Evolutionary conservation across 2,797 vertebrate genomes (phyloP).

Genomic region (Knipowitschia caucasica): DNA sequence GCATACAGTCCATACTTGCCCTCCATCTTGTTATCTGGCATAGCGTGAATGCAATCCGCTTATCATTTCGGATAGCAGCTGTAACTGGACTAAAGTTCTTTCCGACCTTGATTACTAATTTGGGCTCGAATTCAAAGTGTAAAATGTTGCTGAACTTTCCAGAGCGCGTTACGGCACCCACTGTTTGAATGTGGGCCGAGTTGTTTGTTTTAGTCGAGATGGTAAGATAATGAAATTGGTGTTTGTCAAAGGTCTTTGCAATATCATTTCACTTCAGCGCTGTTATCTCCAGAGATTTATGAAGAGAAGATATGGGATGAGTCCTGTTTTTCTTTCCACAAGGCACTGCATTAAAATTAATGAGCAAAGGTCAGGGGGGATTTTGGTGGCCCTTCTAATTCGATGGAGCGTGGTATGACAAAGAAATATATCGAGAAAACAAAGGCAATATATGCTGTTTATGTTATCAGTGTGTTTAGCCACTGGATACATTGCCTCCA

Average conservation of each 20-base stretch:
- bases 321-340: slow-evolving; percentile 30
- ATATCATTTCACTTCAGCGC: slow-evolving; percentile 47
- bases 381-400: slow-evolving; percentile 35
- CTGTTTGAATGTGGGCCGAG: slow-evolving; percentile 38
- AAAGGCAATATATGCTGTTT: slow-evolving; percentile 35
- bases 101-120: background rate
- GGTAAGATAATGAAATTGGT: slow-evolving; percentile 53
- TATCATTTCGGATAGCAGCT: too few relatives aligned
- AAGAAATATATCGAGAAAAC: slow-evolving; percentile 39
- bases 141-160: slow-evolving; percentile 27
- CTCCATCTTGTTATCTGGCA: too few relatives aligned
- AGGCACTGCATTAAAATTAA: slow-evolving; percentile 56
- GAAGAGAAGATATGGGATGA: slow-evolving; percentile 44
- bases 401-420: slow-evolving; percentile 43
- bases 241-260: slow-evolving; percentile 60
- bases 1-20: too few relatives aligned
- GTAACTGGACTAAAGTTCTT: background rate
- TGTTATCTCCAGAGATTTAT: slow-evolving; percentile 51
- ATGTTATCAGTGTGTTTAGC: slow-evolving; percentile 50
- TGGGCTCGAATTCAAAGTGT: background rate
- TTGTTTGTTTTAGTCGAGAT: slow-evolving; percentile 50
- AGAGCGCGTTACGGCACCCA: slow-evolving; percentile 3
- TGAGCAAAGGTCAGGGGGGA: slow-evolving; percentile 44
- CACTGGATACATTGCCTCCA: slow-evolving; percentile 33
- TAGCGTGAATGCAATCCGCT: too few relatives aligned